phyloP scores from a whole-genome alignment of 2,888 invertebrate genomes.

The Erynnis tages region DNA sequence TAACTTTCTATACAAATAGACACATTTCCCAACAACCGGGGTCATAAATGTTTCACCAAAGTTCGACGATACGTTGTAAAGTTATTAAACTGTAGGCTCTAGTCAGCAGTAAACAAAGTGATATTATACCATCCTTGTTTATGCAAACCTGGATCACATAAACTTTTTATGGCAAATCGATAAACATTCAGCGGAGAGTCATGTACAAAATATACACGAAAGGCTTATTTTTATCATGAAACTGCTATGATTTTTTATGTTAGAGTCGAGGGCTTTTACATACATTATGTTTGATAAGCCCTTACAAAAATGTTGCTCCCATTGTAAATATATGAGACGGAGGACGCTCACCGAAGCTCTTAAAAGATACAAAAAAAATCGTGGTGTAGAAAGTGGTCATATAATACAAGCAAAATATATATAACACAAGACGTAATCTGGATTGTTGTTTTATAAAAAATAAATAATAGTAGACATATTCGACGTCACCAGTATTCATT shows the following conservation, averaged over 20 bases:
- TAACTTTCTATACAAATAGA: constrained; percentile 43
- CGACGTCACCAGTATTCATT: too few relatives aligned
- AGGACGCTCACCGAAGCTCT: background rate
- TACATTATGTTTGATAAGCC: constrained; percentile 13
- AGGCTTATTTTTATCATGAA: constrained; percentile 24
- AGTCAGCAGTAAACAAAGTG: constrained; percentile 36
- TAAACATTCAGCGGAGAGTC: constrained; percentile 28
- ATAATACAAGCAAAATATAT: too few relatives aligned
- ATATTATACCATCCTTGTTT: constrained; percentile 38
- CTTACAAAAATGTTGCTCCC: constrained; percentile 1
- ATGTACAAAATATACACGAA: constrained; percentile 21
- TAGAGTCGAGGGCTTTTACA: constrained; percentile 3
- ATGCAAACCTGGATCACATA: constrained; percentile 41
- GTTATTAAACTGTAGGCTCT: constrained; percentile 27
- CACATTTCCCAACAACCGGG: constrained; percentile 38
- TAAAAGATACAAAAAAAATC: too few relatives aligned
- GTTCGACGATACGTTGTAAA: constrained; percentile 25
- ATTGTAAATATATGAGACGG: background rate
- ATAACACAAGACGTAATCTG: too few relatives aligned
- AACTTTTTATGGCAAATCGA: constrained; percentile 51
- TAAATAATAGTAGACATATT: too few relatives aligned
- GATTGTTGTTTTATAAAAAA: too few relatives aligned
- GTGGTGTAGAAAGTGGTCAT: too few relatives aligned
- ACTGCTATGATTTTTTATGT: constrained; percentile 26
- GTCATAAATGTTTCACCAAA: constrained; percentile 43